Base-by-base conservation (phyloP, 2,113 vertebrate genomes). In the Hyperopisus bebe region DNA sequence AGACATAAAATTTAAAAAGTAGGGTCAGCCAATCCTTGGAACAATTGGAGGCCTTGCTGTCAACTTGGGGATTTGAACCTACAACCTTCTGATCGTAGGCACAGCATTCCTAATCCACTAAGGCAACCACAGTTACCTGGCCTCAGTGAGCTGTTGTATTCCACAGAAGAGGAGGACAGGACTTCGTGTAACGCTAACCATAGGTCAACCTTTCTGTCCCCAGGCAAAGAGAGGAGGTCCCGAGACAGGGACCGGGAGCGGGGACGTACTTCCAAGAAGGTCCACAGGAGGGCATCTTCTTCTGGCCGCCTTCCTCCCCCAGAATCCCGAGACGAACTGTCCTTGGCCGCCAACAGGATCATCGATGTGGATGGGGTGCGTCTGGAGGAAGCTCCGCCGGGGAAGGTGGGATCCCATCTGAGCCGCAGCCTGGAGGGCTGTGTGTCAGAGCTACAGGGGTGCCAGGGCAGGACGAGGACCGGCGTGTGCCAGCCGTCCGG, bases 311-410 rank as follows among this genome's bases (percentile, higher is more conserved):
- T 1, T 94, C 94, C 4, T 92, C 91, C 77, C 77, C 91, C 21
- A 90, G 88, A 66, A 91, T 31, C 88, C 17, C 24, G 13, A 8
- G 47, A 13, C 1, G 42, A 27, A n/a, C 8, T 47, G 5, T 31
- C 55, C 31, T 92, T 93, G 6, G 95, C 94, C 2, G 89, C 94
- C 1, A 97, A 94, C 92, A 91, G 91, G 42, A 94, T 95, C 74
- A 94, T 98, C 2, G 97, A 99, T 1, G 93, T 98, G 93, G 98
- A 99, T 3, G 93, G 91, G 0, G 95, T 97, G 19, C 89, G 91
- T 0, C 91, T 91, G 48, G 90, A 92, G 1, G 90, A 89, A 0
- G 89, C 0, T 58, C 85, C 13, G 31, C 2, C 1, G 1, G 3
- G 13, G 91, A 91, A 82, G 90, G 91, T 89, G 0, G 92, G 94